A percentile compares a stretch with the other conserved stretches of the same genome.
phyloP scores from a whole-genome alignment of 2,888 invertebrate genomes.

The Hydroisotoma schaefferi region DNA sequence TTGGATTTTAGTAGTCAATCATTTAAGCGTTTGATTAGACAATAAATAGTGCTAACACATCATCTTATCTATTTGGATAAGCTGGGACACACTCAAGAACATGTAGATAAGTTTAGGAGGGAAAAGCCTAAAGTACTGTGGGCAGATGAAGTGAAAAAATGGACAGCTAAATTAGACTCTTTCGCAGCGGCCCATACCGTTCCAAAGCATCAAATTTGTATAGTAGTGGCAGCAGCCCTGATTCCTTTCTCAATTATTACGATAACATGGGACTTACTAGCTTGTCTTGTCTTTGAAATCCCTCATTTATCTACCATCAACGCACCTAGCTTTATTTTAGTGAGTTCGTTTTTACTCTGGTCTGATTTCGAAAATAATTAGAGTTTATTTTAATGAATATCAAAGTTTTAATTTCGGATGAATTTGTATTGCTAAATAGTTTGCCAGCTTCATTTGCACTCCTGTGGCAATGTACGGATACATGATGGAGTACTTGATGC shows the following conservation, averaged over 20 bases:
- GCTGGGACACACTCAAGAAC: neutral
- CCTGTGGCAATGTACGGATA: constrained; percentile 33
- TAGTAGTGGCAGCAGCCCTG: constrained; percentile 14
- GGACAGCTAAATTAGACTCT: neutral
- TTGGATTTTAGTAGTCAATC: too few species aligned
- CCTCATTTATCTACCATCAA: constrained; percentile 32
- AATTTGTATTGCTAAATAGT: too few species aligned
- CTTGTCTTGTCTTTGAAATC: constrained; percentile 21
- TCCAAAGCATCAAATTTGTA: constrained; percentile 18
- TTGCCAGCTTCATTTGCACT: constrained; percentile 26
- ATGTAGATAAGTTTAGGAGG: neutral
- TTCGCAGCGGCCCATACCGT: constrained; percentile 1
- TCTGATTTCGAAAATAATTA: neutral
- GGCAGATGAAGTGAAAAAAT: neutral
- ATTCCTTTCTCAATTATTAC: constrained; percentile 18
- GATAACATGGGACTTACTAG: constrained; percentile 28
- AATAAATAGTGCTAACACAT: too few species aligned
- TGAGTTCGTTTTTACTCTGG: neutral
- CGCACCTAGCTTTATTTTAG: constrained; percentile 27
- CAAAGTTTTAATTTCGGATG: too few species aligned
- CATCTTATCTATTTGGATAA: too few species aligned
- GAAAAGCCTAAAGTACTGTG: neutral
- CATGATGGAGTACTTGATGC: constrained; percentile 35
- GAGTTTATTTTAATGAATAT: neutral
- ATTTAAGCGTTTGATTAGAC: too few species aligned